phyloP scores from a whole-genome alignment of 2,113 vertebrate genomes.

The Coregonus clupeaformis region DNA sequence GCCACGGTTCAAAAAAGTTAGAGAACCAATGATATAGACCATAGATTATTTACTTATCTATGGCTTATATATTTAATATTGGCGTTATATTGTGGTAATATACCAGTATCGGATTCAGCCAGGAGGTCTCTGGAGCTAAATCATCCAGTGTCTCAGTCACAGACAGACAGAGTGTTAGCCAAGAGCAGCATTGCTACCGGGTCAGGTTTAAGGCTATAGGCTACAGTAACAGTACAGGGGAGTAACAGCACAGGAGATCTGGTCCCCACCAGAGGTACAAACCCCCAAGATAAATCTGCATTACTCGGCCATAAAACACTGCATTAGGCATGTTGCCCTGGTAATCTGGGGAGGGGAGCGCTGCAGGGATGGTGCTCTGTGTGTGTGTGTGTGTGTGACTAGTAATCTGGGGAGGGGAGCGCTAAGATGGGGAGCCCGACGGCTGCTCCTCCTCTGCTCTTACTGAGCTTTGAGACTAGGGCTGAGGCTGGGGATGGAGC shows the following conservation, averaged over 20 bases:
- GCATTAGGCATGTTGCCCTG: conserved; percentile 54
- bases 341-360: conserved; percentile 37
- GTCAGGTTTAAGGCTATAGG: conserved; percentile 30
- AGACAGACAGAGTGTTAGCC: conserved; percentile 19
- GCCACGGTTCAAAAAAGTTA: too few relatives aligned
- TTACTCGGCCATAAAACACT: conserved; percentile 61
- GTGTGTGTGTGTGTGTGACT: too few relatives aligned
- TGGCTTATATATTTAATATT: not conserved
- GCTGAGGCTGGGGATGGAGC: too few relatives aligned
- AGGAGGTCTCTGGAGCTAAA: not conserved
- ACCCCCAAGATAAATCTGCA: conserved; percentile 57
- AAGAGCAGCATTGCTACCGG: conserved; percentile 50
- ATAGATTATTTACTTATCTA: too few relatives aligned
- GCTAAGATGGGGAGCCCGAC: conserved; percentile 9
- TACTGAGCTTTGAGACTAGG: conserved; percentile 15
- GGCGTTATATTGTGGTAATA: not conserved
- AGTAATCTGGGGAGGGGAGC: too few relatives aligned
- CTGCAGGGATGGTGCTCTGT: too few relatives aligned
- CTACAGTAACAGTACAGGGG: too few relatives aligned
- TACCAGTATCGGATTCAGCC: not conserved
- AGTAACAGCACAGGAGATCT: too few relatives aligned
- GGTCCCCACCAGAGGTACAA: conserved; percentile 47
- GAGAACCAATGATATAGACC: too few relatives aligned
- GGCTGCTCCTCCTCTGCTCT: not conserved
- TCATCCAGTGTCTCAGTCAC: not conserved